Percentiles rank a stretch among this genome's conserved stretches.
These are phyloP conservation scores for Panonychus citri DNA, from an alignment of 1,140 invertebrate genomes.

Conservation along the genomic window DNA sequence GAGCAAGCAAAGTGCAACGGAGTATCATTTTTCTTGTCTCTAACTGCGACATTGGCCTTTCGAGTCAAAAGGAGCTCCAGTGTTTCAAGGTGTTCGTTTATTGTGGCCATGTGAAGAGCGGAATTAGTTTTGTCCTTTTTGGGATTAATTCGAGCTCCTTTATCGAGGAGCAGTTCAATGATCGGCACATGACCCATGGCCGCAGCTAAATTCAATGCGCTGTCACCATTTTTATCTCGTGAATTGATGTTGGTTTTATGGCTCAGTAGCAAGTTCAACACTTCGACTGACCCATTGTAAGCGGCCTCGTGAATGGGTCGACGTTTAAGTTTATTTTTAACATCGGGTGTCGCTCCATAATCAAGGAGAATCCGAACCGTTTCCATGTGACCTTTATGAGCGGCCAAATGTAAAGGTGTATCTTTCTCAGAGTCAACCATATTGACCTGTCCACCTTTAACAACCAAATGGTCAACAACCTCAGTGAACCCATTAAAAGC, in stretches of 20 bases:
- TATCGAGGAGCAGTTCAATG: background rate
- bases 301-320: background rate
- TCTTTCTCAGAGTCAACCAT: conserved; percentile 46
- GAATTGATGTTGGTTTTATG: background rate
- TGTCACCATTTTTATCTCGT: background rate
- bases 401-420: conserved; percentile 67
- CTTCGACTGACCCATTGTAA: background rate
- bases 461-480: background rate
- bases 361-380: conserved; percentile 62
- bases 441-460: background rate
- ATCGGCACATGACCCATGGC: background rate
- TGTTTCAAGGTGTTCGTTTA: background rate
- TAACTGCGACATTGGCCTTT: background rate
- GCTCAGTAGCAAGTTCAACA: background rate
- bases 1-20: background rate
- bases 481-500: background rate
- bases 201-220: background rate
- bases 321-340: background rate
- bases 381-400: conserved; percentile 58
- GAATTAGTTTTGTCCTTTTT: background rate
- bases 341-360: conserved; percentile 42
- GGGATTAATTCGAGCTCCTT: background rate
- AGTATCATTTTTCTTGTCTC: background rate
- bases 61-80: background rate
- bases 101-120: background rate